Evolutionary conservation across 2,113 vertebrate genomes (phyloP).

Genomic region (Chlamydotis undulata): DNA sequence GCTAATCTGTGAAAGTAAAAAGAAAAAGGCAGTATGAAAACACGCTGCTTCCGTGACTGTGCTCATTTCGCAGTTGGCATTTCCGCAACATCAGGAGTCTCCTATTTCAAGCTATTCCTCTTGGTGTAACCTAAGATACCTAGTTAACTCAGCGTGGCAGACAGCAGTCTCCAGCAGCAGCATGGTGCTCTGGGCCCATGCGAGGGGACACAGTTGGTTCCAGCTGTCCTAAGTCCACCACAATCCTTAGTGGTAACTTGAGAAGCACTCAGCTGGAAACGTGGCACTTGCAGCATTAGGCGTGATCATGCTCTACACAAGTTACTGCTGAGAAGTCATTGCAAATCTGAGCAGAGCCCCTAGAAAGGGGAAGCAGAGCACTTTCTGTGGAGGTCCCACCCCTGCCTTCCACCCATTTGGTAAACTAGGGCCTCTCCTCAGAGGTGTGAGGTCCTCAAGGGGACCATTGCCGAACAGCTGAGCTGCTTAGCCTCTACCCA

Average conservation of each 20-base stretch:
- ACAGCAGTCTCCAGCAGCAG: not conserved
- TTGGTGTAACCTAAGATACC: not conserved
- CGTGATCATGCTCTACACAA: not conserved
- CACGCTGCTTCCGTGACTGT: not conserved
- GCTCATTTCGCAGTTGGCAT: not conserved
- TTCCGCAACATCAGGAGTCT: not conserved
- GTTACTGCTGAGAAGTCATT: not conserved
- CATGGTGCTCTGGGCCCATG: rapidly evolving
- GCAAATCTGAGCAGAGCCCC: not conserved
- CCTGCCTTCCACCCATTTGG: not conserved
- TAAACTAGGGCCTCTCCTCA: not conserved
- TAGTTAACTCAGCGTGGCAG: not conserved
- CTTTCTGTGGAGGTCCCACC: not conserved
- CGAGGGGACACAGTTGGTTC: not conserved
- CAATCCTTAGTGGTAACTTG: not conserved
- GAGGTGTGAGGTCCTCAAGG: too few relatives aligned
- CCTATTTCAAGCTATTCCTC: not conserved
- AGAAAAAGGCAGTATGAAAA: not conserved
- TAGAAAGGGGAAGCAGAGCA: not conserved
- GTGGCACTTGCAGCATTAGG: not conserved
- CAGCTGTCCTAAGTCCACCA: not conserved
- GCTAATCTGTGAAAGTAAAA: not conserved
- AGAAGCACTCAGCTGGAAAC: not conserved
- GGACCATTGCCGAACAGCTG: not conserved
- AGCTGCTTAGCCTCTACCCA: not conserved